These are phyloP conservation scores for Oceanites oceanicus DNA, from an alignment of 2,113 vertebrate species.

Conservation along the genomic window DNA sequence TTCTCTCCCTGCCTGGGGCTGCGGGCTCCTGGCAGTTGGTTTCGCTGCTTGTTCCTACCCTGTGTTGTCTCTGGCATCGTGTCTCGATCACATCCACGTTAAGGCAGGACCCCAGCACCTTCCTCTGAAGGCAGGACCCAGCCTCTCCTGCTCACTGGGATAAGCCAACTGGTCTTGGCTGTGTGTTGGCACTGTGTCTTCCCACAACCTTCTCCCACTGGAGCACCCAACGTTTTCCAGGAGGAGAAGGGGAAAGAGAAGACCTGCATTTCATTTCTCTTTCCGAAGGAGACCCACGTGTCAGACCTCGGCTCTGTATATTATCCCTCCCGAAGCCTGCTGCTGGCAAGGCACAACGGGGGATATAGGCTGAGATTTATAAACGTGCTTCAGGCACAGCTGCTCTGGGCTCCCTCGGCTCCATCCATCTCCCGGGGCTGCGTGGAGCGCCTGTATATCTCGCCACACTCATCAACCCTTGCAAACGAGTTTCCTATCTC, in stretches of 20 bases:
- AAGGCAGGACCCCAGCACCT: not conserved
- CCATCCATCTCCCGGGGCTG: conserved; percentile 1
- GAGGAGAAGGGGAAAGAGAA: not conserved
- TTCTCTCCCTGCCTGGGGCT: rapidly evolving
- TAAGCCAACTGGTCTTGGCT: rapidly evolving
- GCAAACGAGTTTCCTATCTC: not conserved
- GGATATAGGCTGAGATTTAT: conserved; percentile 31
- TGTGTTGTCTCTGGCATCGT: rapidly evolving
- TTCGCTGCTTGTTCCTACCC: rapidly evolving
- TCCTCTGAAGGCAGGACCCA: not conserved
- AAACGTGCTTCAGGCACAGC: conserved; percentile 42
- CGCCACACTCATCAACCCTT: not conserved
- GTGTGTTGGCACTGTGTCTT: rapidly evolving
- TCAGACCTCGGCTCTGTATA: not conserved
- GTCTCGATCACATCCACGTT: not conserved
- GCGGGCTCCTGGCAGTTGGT: not conserved
- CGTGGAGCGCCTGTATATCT: not conserved
- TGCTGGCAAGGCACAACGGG: conserved; percentile 18
- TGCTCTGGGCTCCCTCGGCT: conserved; percentile 13
- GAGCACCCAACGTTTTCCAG: not conserved
- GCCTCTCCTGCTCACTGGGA: not conserved
- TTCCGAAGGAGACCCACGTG: not conserved
- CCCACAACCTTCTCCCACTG: not conserved
- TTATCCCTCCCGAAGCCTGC: not conserved
- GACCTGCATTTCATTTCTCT: not conserved